Conservation (phyloP, 53 echinoderm and acorn worm genomes). For the Henricia sp. region DNA sequence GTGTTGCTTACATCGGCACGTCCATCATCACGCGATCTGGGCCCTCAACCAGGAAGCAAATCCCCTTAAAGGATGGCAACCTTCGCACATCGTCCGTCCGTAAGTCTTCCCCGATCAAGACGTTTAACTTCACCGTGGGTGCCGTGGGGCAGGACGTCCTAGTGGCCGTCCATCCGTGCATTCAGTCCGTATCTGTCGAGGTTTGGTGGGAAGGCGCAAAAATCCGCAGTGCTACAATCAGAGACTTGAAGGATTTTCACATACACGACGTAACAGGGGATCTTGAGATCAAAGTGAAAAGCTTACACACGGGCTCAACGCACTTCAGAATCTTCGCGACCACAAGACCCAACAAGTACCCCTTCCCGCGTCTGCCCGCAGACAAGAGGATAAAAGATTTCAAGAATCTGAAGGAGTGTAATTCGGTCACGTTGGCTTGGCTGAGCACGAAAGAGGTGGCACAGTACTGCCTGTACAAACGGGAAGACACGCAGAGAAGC, state of each 20-base stretch:
- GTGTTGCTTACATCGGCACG: constrained; percentile 79
- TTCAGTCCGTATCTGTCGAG: constrained; percentile 73
- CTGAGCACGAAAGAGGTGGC: constrained; percentile 90
- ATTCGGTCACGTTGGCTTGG: constrained; percentile 96
- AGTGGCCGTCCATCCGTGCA: constrained; percentile 87
- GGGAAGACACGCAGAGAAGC: constrained; percentile 71
- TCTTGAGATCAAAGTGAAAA: constrained; percentile 74
- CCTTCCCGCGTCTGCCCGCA: constrained; percentile 85
- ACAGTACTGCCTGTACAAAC: constrained; percentile 96
- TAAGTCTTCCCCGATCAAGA: constrained; percentile 73
- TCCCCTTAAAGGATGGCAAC: constrained; percentile 88
- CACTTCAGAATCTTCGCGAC: constrained; percentile 89
- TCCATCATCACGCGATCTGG: constrained; percentile 75
- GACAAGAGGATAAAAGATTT: constrained; percentile 90
- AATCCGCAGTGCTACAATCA: constrained; percentile 73
- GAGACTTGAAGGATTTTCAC: constrained; percentile 81
- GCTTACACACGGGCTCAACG: constrained; percentile 68
- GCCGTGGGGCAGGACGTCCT: constrained; percentile 68
- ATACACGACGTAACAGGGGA: constrained; percentile 77
- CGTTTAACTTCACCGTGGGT: constrained; percentile 84
- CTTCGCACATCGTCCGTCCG: constrained; percentile 79
- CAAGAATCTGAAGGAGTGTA: constrained; percentile 89
- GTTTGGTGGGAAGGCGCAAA: constrained; percentile 76
- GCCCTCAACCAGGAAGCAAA: constrained; percentile 57
- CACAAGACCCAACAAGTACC: constrained; percentile 89